Evolutionary conservation across 2,797 vertebrate genomes (phyloP).

Genomic region (Synaphobranchus kaupii): DNA sequence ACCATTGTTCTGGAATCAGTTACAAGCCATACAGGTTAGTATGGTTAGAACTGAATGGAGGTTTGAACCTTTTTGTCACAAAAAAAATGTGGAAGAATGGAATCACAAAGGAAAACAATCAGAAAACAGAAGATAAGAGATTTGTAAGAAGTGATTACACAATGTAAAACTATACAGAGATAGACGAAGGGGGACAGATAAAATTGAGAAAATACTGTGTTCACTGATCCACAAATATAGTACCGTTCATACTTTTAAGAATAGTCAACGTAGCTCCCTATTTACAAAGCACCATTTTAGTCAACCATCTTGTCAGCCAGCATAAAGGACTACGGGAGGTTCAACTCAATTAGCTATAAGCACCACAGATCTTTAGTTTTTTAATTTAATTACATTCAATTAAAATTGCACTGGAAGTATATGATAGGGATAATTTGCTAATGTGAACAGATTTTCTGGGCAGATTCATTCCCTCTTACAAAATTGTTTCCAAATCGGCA

Average conservation of each 20-base stretch:
- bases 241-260: background rate
- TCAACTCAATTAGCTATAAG: background rate
- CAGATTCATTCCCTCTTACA: background rate
- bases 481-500: background rate
- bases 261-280: background rate
- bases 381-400: background rate
- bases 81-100: background rate
- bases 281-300: background rate
- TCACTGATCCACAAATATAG: background rate
- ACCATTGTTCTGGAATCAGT: conserved; percentile 16
- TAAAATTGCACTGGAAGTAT: background rate
- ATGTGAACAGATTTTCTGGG: background rate
- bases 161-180: background rate
- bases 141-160: background rate
- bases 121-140: background rate
- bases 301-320: background rate
- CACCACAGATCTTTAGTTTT: background rate
- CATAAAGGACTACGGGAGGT: background rate
- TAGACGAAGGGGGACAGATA: background rate
- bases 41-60: background rate
- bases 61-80: background rate
- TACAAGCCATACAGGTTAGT: background rate
- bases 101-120: background rate
- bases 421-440: background rate
- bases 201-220: background rate